A percentile compares a stretch with the other conserved stretches of the same genome.
phyloP scores from a whole-genome alignment of 2,888 invertebrate species.

The Chalcis sispes region DNA sequence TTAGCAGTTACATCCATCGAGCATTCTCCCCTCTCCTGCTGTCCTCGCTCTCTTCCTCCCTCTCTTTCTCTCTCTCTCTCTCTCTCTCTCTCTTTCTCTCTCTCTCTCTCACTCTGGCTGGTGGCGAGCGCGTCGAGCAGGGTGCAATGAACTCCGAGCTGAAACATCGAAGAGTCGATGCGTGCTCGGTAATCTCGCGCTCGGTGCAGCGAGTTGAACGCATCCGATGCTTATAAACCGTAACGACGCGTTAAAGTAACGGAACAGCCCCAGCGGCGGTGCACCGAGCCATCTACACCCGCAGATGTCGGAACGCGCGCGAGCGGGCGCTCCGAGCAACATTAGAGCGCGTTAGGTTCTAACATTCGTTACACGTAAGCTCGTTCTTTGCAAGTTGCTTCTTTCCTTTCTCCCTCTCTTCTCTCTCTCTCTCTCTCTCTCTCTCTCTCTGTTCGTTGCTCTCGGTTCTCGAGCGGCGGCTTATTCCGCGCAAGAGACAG shows the following conservation, averaged over 20 bases:
- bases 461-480: neutral
- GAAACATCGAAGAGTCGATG: conserved; percentile 4
- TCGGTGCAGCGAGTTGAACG: conserved; percentile 64
- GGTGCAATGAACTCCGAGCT: conserved; percentile 68
- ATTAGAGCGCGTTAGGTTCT: too few species aligned
- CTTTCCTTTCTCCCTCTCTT: neutral
- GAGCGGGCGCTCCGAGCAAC: neutral
- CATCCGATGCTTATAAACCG: conserved; percentile 72
- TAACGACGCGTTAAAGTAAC: conserved; percentile 73
- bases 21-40: neutral
- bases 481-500: conserved; percentile 5
- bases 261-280: conserved; percentile 54
- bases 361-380: too few species aligned
- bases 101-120: neutral
- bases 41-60: conserved; percentile 4
- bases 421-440: too few species aligned
- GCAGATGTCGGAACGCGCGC: conserved; percentile 39
- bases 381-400: too few species aligned
- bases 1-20: conserved; percentile 23
- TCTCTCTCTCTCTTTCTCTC: neutral
- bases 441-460: neutral
- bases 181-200: conserved; percentile 32
- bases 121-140: neutral
- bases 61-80: too few species aligned
- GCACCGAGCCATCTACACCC: conserved; percentile 59